Base-by-base conservation (phyloP, 2,797 vertebrate genomes). In the Notolabrus celidotus region DNA sequence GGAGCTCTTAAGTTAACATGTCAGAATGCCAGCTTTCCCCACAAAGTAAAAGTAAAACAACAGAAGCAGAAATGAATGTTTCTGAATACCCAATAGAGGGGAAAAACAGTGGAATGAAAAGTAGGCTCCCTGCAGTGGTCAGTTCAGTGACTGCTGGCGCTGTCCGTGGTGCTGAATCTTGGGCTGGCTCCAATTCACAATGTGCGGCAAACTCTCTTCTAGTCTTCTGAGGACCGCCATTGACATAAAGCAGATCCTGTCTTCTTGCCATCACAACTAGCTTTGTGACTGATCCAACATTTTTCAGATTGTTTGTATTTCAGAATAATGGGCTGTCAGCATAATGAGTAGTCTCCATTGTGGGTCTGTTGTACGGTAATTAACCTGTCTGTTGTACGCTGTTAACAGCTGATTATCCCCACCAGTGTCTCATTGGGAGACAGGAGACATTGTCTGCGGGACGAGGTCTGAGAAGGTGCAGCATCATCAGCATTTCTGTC, bases 341-440 rank as follows among this genome's bases (percentile, higher is more conserved):
- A 16, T 25, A 25, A 47, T 25, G 45, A 12, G 14, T 6, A 12
- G 46, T 5, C 46, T 25, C 46, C 14, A 25, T 25, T 25, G 46
- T 47, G 22, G 2, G 22, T 25, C 11, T 47, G 22, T 47, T 25
- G 23, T 47, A 12, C 46, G 25, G 46, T 47, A 47, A 47, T 27
- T 31, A 62, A 58, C 45, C 64, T 60, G 68, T 62, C 61, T 52
- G 47, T 9, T 34, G 10, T 25, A 42, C 52, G 25, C 36, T 75
- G 64, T 55, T 58, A 67, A 67, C 53, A 68, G 38, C 47, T 71
- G 46, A 76, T 81, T 68, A 75, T 54, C 39, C 34, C 47, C 39
- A 16, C 7, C 36, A 25, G 49, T 38, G 27, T 33, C 45, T 63
- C 53, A 3, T 3, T 34, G 19, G 19, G 80, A 72, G 60, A 65